phyloP scores from a whole-genome alignment of 2,113 vertebrate species.

The Cisticola juncidis region DNA sequence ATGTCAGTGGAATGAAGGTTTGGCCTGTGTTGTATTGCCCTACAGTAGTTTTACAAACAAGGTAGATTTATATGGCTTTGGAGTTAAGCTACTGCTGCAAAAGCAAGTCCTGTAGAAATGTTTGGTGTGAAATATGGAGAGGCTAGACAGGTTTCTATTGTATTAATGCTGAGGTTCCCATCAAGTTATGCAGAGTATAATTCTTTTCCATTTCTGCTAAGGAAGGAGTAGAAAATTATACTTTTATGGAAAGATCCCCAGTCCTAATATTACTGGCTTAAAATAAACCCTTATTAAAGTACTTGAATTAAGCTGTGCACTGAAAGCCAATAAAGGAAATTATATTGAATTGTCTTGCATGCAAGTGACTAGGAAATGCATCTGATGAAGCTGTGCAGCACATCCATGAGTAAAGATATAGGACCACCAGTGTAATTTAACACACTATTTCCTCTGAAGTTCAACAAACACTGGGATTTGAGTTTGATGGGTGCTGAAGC shows the following conservation, averaged over 20 bases:
- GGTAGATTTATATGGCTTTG: constrained; percentile 35
- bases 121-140: neutral
- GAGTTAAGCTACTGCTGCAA: constrained; percentile 49
- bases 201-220: constrained; percentile 1
- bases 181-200: neutral
- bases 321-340: neutral
- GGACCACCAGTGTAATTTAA: neutral
- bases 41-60: constrained; percentile 56
- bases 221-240: neutral
- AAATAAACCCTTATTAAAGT: neutral
- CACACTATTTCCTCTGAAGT: neutral
- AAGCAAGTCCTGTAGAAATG: neutral
- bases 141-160: neutral
- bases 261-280: neutral
- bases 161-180: neutral
- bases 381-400: neutral
- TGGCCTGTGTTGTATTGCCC: neutral
- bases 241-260: neutral
- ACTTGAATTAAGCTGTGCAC: neutral
- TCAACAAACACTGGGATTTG: neutral
- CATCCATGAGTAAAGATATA: neutral
- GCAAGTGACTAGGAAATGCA: neutral
- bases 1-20: neutral
- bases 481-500: neutral
- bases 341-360: neutral